phyloP scores from a whole-genome alignment of 1,140 invertebrate genomes.

The honey bee (Apis mellifera) region Amel_HAv3.1 CM009941.2:14052501-14053000 shows the following conservation, averaged over 20 bases:
- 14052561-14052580: background rate
- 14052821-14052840: background rate
- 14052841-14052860: background rate
- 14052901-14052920: conserved; percentile 6
- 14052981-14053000: background rate
- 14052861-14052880: background rate
- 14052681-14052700: conserved; percentile 9
- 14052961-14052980: conserved; percentile 2
- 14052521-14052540: conserved; percentile 65
- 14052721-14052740: conserved; percentile 3
- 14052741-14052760: background rate
- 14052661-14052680: background rate
- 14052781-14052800: background rate
- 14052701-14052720: background rate
- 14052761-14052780: background rate
- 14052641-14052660: background rate
- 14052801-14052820: no score
- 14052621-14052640: background rate
- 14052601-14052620: conserved; percentile 14
- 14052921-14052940: conserved; percentile 12
- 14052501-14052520: conserved; percentile 54
- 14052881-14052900: background rate
- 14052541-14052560: conserved; percentile 55
- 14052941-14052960: background rate
- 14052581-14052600: conserved; percentile 20